Evolutionary conservation across 2,113 vertebrate genomes (phyloP).

Genomic region (Macquaria australasica): DNA sequence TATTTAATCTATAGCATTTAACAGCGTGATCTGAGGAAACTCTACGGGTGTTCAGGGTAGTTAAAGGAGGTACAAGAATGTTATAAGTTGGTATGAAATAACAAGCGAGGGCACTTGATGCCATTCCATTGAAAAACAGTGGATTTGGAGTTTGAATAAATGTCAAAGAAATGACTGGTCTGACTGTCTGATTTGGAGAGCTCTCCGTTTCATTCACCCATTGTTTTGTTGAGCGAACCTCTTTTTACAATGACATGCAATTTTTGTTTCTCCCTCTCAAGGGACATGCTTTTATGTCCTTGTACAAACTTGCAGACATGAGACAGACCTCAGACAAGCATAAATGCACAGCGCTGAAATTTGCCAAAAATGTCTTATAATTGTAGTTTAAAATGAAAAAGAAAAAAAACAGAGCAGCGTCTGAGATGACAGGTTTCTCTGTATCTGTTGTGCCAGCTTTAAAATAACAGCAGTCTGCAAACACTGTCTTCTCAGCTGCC

Average conservation of each 20-base stretch:
- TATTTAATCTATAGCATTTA: constrained; percentile 11
- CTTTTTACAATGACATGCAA: constrained; percentile 27
- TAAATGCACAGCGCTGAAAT: constrained; percentile 12
- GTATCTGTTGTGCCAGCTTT: background rate
- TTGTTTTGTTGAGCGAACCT: constrained; percentile 27
- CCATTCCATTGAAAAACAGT: constrained; percentile 27
- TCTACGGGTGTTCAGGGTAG: background rate
- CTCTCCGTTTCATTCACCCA: constrained; percentile 27
- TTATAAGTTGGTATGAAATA: constrained; percentile 13
- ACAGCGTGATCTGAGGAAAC: background rate
- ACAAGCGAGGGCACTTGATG: background rate
- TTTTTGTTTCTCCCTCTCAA: constrained; percentile 19
- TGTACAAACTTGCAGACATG: constrained; percentile 26
- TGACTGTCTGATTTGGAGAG: constrained; percentile 63
- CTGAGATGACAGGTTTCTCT: constrained; percentile 33
- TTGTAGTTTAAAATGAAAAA: background rate
- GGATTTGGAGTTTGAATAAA: constrained; percentile 50
- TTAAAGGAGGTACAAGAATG: background rate
- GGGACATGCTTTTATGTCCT: constrained; percentile 42
- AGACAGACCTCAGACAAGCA: constrained; percentile 22
- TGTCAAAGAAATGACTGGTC: constrained; percentile 50
- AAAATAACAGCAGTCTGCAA: constrained; percentile 36
- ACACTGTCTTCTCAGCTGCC: constrained; percentile 45
- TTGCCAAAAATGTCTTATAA: constrained; percentile 3
- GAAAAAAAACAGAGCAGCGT: background rate